A percentile compares a stretch with the other conserved stretches of the same genome.
phyloP scores from a whole-genome alignment of 2,113 vertebrate species.

The Macrotis lagotis region DNA sequence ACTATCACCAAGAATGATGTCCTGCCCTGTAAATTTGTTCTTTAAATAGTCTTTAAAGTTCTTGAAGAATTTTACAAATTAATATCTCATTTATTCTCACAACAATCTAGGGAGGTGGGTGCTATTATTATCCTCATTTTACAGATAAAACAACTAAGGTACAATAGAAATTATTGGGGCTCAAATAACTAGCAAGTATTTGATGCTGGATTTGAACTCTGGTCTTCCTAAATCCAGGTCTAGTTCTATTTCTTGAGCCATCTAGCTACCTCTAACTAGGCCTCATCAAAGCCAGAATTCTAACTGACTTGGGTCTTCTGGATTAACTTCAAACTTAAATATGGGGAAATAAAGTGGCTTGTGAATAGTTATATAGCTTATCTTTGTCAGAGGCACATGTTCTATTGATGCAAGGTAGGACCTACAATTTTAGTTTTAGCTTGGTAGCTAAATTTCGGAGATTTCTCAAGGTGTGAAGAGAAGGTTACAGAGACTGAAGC shows the following conservation, averaged over 20 bases:
- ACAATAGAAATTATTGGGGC: background rate
- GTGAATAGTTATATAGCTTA: conserved; percentile 5
- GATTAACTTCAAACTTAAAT: background rate
- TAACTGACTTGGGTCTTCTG: background rate
- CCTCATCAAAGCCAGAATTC: background rate
- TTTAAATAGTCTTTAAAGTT: background rate
- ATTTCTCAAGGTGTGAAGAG: too few relatives aligned
- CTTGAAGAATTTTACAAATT: conserved; percentile 6
- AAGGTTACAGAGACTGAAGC: too few relatives aligned
- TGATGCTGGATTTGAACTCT: background rate
- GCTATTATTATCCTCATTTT: conserved; percentile 9
- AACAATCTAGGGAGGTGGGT: background rate
- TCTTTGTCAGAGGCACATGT: conserved; percentile 2
- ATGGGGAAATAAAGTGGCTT: background rate
- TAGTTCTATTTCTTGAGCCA: too few relatives aligned
- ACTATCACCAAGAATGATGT: background rate
- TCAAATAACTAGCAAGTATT: background rate
- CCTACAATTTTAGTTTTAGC: background rate
- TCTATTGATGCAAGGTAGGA: too few relatives aligned
- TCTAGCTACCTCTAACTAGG: background rate
- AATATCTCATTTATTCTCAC: conserved; percentile 25
- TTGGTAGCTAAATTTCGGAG: background rate
- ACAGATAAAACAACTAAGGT: background rate
- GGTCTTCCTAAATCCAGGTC: background rate
- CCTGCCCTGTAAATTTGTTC: background rate